These are phyloP conservation scores for Manis crassicaudata DNA, from an alignment of 2,797 vertebrate genomes.

Conservation along the genomic window DNA sequence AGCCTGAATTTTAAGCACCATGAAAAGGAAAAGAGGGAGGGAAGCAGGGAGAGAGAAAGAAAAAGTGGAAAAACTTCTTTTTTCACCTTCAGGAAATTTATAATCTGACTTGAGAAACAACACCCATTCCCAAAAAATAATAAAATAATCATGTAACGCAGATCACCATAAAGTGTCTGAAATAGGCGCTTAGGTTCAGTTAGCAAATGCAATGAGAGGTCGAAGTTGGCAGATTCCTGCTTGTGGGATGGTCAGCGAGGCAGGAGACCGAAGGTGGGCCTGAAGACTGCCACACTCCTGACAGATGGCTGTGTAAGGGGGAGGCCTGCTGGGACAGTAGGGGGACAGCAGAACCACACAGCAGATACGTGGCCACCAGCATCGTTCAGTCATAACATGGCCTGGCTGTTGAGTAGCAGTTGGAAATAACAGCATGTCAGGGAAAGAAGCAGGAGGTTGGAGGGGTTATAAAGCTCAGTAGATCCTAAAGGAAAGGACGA, in stretches of 20 bases:
- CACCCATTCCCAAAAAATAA: neutral
- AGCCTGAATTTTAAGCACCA: neutral
- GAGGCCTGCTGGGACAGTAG: neutral
- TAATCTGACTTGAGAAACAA: neutral
- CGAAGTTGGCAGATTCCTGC: neutral
- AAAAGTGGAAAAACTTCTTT: neutral
- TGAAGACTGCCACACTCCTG: neutral
- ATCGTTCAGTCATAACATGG: fast-evolving
- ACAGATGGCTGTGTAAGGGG: no score
- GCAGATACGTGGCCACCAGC: no score
- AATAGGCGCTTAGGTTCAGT: neutral
- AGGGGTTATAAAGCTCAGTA: neutral
- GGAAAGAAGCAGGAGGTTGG: neutral
- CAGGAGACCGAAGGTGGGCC: neutral
- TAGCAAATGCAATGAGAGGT: neutral
- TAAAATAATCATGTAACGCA: neutral
- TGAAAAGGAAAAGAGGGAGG: neutral
- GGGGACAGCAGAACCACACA: neutral
- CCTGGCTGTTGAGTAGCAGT: neutral
- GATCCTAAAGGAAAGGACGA: neutral
- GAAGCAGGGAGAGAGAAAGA: neutral
- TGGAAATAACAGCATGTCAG: neutral
- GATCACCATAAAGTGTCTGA: neutral
- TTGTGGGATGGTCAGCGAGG: neutral
- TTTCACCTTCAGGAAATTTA: neutral